Percentiles rank a stretch among this genome's conserved stretches.
Conservation (phyloP, 2,113 vertebrate species). For the Hymenochirus boettgeri region DNA sequence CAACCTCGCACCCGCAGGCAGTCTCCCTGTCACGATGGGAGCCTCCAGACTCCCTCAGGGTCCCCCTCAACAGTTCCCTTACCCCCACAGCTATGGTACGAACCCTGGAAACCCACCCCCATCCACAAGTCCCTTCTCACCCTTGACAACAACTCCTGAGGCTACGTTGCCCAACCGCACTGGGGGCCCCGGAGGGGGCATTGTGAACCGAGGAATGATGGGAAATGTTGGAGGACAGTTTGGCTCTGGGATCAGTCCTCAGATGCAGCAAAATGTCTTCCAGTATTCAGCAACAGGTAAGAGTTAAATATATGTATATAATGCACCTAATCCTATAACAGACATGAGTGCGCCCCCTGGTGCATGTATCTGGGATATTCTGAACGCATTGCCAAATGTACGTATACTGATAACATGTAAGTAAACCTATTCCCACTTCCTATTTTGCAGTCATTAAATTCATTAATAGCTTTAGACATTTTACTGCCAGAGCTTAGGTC, state of each 20-base stretch:
- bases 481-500: too few relatives aligned
- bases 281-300: slow-evolving; percentile 80
- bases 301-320: slow-evolving; percentile 13
- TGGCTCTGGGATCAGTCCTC: slow-evolving; percentile 64
- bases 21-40: slow-evolving; percentile 65
- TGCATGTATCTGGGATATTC: neutral
- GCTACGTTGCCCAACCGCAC: slow-evolving; percentile 63
- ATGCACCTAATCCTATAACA: too few relatives aligned
- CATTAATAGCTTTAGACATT: too few relatives aligned
- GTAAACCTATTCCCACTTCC: too few relatives aligned
- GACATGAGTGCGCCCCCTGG: neutral
- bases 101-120: slow-evolving; percentile 76
- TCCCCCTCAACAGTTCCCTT: slow-evolving; percentile 77
- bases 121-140: slow-evolving; percentile 81
- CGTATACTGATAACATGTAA: too few relatives aligned
- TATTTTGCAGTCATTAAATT: too few relatives aligned
- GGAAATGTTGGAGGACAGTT: slow-evolving; percentile 77
- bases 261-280: slow-evolving; percentile 83
- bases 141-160: slow-evolving; percentile 70
- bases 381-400: too few relatives aligned
- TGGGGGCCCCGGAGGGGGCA: slow-evolving; percentile 42
- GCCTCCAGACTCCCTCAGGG: slow-evolving; percentile 65
- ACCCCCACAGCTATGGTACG: slow-evolving; percentile 73
- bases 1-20: slow-evolving; percentile 55
- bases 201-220: slow-evolving; percentile 75